Evolutionary conservation across 2,888 invertebrate genomes (phyloP).

Genomic region (Germaria angustata): DNA sequence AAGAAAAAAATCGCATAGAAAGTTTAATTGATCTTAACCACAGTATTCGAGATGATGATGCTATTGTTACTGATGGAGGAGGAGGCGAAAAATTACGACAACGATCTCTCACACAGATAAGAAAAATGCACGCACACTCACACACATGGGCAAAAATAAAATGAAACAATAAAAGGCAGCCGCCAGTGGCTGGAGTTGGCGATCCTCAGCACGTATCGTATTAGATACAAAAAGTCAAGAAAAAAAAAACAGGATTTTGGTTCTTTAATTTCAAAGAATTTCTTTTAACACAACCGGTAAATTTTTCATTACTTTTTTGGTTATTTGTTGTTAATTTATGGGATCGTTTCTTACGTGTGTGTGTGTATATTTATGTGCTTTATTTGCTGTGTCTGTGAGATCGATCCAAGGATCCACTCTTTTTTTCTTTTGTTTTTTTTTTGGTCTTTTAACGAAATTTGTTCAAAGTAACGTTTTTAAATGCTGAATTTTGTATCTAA

Average conservation of each 20-base stretch:
- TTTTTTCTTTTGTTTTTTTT: no score
- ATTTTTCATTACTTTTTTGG: not conserved
- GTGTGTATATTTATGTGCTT: not conserved
- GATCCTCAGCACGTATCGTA: constrained; percentile 61
- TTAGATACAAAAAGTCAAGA: constrained; percentile 61
- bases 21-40: constrained; percentile 64
- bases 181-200: constrained; percentile 10
- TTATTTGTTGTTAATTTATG: constrained; percentile 32
- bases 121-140: not conserved
- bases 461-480: constrained; percentile 35
- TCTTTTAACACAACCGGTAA: constrained; percentile 53
- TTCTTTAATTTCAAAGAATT: constrained; percentile 55
- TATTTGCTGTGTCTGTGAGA: constrained; percentile 16
- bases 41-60: constrained; percentile 40
- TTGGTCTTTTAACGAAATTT: constrained; percentile 1
- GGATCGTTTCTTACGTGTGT: not conserved
- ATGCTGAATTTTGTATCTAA: constrained; percentile 4
- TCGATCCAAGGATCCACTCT: constrained; percentile 21
- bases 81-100: constrained; percentile 37
- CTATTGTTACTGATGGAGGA: constrained; percentile 19
- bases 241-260: constrained; percentile 52
- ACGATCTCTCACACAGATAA: constrained; percentile 23
- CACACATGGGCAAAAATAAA: not conserved
- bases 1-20: constrained; percentile 59
- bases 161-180: constrained; percentile 3